These are phyloP conservation scores for Cygnus buccinator DNA, from an alignment of 2,113 vertebrate genomes.

Conservation along the genomic window DNA sequence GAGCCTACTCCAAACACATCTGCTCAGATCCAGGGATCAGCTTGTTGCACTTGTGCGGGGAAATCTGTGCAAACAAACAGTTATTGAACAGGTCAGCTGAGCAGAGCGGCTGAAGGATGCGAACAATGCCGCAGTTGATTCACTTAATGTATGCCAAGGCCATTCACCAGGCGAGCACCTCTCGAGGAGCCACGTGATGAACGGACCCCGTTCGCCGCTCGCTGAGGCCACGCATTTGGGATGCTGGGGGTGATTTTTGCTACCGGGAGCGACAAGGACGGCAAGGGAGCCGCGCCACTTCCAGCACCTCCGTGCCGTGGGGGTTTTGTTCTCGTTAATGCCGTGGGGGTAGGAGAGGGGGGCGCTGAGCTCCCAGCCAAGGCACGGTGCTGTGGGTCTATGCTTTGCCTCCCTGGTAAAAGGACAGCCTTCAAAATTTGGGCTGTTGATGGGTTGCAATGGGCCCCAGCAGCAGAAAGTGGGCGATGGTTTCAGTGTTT, in stretches of 20 bases:
- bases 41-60: constrained; percentile 39
- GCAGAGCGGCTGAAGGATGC: constrained; percentile 56
- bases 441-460: too few species aligned
- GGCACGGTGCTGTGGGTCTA: accelerated
- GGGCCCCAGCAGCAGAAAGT: neutral
- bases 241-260: neutral
- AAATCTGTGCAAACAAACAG: constrained; percentile 68
- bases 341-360: accelerated
- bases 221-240: constrained; percentile 4
- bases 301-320: neutral
- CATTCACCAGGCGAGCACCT: constrained; percentile 56
- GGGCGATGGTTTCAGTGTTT: neutral
- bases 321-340: constrained; percentile 9
- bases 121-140: constrained; percentile 60
- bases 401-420: neutral
- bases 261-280: neutral
- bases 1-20: constrained; percentile 60
- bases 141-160: constrained; percentile 64
- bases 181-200: constrained; percentile 29
- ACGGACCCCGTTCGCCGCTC: neutral
- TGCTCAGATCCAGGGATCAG: constrained; percentile 59
- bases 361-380: neutral
- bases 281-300: accelerated
- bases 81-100: constrained; percentile 55
- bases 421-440: too few species aligned